Base-by-base conservation (phyloP, 2,797 vertebrate species). In the Zalophus californianus region DNA sequence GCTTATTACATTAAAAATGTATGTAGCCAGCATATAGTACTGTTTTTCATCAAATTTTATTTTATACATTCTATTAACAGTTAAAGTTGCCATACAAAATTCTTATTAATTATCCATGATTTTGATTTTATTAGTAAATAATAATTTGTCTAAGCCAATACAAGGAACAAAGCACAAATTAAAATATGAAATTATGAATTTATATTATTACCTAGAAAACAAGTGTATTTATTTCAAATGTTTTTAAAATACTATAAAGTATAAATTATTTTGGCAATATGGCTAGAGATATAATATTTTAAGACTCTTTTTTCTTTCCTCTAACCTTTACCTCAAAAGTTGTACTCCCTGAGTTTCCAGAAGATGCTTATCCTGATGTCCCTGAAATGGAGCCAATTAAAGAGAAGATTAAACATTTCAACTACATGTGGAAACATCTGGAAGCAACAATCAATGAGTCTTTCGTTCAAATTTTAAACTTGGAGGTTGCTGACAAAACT, bases 361-460 rank as follows among this genome's bases (percentile, higher is more conserved):
- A 99, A 72, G 97, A 98, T 9, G 98, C 98, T 97, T 99, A 99
- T 98, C 99, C 99, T 97, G 98, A 99, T 18, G 96, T 98, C 60
- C 98, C 99, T 20, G 99, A 99, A 98, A 99, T 99, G 98, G 97
- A 99, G 44, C 94, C 95, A 50, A 95, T 99, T 97, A 99, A 98
- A 98, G 94, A 96, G 27, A 98, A 98, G 58, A 58, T 99, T 62
- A 96, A 94, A 14, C 95, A 96, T 96, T 99, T 99, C 98, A 73
- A 60, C 32, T 0, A 52, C 21, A 92, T 98, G 13, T 99, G 99
- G 99, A 97, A 98, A 92, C 83, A 62, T n/a, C 91, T 99, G 97
- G 97, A 99, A 97, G 1, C 91, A 0, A 14, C 75, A 91, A 94
- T 99, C 90, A 80, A 29, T 62, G 97, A 98, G 0, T 95, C 98